Evolutionary conservation across 2,797 vertebrate genomes (phyloP).

Genomic region (Pogonophryne albipinna): DNA sequence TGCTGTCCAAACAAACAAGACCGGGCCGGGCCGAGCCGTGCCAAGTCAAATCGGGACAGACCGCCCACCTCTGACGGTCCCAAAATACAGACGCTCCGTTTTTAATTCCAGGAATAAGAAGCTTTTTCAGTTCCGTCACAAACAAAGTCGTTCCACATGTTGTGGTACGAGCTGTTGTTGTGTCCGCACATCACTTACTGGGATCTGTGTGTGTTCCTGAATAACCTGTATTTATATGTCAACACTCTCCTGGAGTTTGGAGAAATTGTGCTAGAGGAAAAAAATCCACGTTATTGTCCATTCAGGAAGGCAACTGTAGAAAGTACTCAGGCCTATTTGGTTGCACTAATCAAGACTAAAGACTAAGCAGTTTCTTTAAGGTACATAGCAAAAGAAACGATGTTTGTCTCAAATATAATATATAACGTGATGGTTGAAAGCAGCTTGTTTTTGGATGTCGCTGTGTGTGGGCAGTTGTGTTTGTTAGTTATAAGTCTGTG

Average conservation of each 20-base stretch:
- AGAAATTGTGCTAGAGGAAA: neutral
- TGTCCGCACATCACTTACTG: conserved; percentile 29
- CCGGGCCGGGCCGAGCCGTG: conserved; percentile 38
- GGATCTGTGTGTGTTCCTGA: conserved; percentile 15
- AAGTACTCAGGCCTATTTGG: neutral
- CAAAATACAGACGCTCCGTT: conserved; percentile 77
- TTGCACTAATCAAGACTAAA: no score
- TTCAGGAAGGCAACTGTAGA: neutral
- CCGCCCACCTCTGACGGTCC: conserved; percentile 53
- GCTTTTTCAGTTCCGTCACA: conserved; percentile 30
- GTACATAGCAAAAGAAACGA: neutral
- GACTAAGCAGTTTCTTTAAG: neutral
- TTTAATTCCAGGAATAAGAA: conserved; percentile 71
- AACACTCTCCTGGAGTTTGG: neutral
- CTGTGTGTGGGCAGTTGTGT: conserved; percentile 13
- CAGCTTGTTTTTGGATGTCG: conserved; percentile 22
- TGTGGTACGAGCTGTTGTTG: conserved; percentile 40
- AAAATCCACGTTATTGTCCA: neutral
- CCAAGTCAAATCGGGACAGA: conserved; percentile 54
- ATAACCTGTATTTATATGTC: neutral
- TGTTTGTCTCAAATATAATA: neutral
- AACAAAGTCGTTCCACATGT: conserved; percentile 54
- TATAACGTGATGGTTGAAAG: neutral
- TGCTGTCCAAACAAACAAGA: conserved; percentile 82
- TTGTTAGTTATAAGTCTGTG: conserved; percentile 4